Base-by-base conservation (phyloP, 2,113 vertebrate species). In the Sterrhoptilus dennistouni region DNA sequence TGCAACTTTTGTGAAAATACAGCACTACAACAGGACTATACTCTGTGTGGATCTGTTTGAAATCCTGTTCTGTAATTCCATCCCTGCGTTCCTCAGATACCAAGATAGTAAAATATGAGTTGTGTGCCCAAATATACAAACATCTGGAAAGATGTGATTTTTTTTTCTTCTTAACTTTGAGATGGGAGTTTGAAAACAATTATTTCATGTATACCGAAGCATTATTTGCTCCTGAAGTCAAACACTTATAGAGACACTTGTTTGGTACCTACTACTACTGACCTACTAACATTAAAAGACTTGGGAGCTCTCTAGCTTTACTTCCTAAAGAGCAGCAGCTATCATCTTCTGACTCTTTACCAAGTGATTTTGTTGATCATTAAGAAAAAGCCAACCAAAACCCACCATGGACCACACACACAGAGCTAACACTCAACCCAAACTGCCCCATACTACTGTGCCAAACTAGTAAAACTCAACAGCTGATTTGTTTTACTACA, bases 1-100 rank as follows among this genome's bases (percentile, higher is more conserved):
- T 14, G 15, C 12, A 64, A 42, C 38, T 68, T 80, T 3, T 14
- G 11, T 20, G 31, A 42, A 83, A 83, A 50, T 11, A 87, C 0
- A 22, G 23, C 11, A 35, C 11, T 9, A 28, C 7, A 40, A 25
- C 16, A 76, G 44, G 8, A n/a, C 29, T 10, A 54, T 5, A 27
- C 11, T 27, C 53, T 36, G 7, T 0, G 0, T 52, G 53, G 21
- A 68, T 3, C 27, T 83, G 18, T 5, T 23, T 8, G 75, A 76
- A 84, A 71, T 45, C 14, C 44, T n/a, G 9, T 36, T 69, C 47
- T 36, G 1, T 49, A 86, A 71, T 44, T 52, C 49, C 40, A 64
- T 7, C 44, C n/a, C 36, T 19, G 14, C 66, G 28, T 14, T 57
- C 38, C 28, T 68, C 66, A 44, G 22, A 50, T 1, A 8, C 44